Conservation (phyloP, 2,113 vertebrate species). For the Melanerpes formicivorus region DNA sequence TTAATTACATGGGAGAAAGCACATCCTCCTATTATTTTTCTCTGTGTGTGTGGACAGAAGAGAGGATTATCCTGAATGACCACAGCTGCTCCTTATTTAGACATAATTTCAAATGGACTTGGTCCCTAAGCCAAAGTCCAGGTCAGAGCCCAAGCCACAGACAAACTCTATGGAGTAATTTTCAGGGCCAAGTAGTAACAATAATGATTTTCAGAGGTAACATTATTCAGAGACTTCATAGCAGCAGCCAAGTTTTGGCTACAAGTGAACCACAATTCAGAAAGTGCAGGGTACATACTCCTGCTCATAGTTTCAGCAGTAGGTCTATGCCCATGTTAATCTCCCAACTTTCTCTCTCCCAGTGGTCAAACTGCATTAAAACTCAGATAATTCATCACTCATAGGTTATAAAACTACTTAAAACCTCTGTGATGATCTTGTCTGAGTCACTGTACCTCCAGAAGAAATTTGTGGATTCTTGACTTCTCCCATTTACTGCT, state of each 20-base stretch:
- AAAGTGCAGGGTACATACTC: neutral
- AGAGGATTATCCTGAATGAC: neutral
- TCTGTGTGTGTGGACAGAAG: neutral
- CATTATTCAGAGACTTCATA: neutral
- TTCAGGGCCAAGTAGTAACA: neutral
- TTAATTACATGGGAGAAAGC: neutral
- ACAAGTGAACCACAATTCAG: neutral
- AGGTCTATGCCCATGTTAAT: neutral
- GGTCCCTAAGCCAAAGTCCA: neutral
- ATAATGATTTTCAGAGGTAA: neutral
- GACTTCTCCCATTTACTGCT: neutral
- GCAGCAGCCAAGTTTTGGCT: neutral
- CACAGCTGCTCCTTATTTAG: conserved; percentile 15
- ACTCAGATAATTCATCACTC: neutral
- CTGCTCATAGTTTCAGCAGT: neutral
- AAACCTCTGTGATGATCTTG: neutral
- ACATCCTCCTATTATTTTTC: neutral
- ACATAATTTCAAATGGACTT: neutral
- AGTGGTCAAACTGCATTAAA: neutral
- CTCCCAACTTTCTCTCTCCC: neutral
- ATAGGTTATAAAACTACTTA: neutral
- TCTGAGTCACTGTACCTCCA: neutral
- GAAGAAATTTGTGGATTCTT: neutral
- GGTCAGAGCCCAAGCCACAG: neutral
- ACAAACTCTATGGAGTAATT: neutral